phyloP scores from a whole-genome alignment of 2,113 vertebrate species.

The Grammomys dolichurus region DNA sequence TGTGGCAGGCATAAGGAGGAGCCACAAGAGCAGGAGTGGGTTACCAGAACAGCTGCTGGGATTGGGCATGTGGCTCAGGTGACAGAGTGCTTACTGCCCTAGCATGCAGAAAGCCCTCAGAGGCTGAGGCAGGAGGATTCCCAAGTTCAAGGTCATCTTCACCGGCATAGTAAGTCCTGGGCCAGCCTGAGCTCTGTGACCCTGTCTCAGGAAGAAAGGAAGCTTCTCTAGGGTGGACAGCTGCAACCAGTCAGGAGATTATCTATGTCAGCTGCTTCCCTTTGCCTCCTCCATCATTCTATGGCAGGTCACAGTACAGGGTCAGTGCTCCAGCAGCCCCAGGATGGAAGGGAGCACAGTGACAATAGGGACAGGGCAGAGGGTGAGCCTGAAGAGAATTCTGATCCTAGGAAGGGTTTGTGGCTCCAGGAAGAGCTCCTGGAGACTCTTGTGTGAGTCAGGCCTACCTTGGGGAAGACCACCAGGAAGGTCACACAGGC shows the following conservation, averaged over 20 bases:
- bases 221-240: not conserved
- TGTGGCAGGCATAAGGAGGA: not conserved
- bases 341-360: not conserved
- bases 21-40: fast-evolving
- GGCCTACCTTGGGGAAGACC: not conserved
- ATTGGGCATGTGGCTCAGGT: not conserved
- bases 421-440: not conserved
- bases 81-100: no score
- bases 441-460: no score
- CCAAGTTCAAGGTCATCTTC: not conserved
- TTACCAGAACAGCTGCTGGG: not conserved
- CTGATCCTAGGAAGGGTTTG: fast-evolving
- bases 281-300: fast-evolving
- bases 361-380: not conserved
- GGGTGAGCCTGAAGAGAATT: fast-evolving
- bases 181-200: no score
- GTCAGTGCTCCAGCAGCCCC: no score
- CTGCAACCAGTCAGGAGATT: fast-evolving
- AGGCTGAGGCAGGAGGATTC: not conserved
- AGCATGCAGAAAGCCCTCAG: not conserved
- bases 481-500: not conserved
- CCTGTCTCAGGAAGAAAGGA: not conserved
- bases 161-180: not conserved
- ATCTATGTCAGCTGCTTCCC: not conserved
- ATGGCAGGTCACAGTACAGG: no score